Base-by-base conservation (phyloP, 2,888 invertebrate species). In the Oligia latruncula region DNA sequence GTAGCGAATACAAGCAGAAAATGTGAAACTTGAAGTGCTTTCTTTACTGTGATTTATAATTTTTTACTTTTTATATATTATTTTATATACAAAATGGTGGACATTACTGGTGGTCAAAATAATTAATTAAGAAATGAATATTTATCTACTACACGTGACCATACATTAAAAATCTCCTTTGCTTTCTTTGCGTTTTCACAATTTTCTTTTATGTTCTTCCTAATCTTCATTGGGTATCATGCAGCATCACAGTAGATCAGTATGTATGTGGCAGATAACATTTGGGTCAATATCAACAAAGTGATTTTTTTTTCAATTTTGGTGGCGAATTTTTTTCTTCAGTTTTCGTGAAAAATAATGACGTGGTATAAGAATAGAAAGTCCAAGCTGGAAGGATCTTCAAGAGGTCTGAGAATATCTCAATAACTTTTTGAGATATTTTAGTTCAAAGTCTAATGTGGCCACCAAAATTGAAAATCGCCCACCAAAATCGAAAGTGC, bases 1-100 rank as follows among this genome's bases (percentile, higher is more conserved):
- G 75, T 73, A 43, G 67, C 35, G 55, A 62, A 72, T 52, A 35
- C 5, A 71, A 74, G n/a, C 2, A 35, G 55, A 58, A 72, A 60
- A 35, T 52, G 2, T 29, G 29, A 13, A 74, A 52, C 13, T 70
- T 74, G 55, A 40, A 40, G 55, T 23, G 3, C 0, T 71, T 58
- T 17, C 15, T 55, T 71, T 58, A 55, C 40, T 58, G n/a, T 58
- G 3, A n/a, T 55, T n/a, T n/a, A 71, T 40, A 17, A 5, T 3
- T 71, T 15, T 40, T 55, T 13, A 35, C 3, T 49, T 46, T 20
- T 17, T 46, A 40, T 13, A 23, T 40, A 64, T 17, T 29, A 17
- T 29, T 15, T 29, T 64, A 43, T 23, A 43, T 23, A 8, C 23
- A n/a, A 46, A 46, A 43, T 43, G 0, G 6, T 20, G 4, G 1